Evolutionary conservation across 2,797 vertebrate genomes (phyloP), one percentile per base, ranked within the genome.

Genomic region (Acipenser oxyrinchus): DNA sequence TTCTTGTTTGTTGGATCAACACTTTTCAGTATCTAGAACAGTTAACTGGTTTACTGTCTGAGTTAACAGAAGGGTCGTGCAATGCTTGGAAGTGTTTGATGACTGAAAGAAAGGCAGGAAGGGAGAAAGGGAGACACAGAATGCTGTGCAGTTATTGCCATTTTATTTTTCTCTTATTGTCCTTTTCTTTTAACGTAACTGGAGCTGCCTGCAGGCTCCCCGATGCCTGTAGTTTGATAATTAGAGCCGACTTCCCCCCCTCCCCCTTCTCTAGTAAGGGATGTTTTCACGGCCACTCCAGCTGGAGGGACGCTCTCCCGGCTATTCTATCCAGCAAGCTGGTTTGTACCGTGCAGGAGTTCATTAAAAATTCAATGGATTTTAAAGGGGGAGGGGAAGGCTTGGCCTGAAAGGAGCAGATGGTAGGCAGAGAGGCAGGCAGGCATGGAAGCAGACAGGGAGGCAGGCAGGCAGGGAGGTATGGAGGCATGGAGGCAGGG

Each of bases 311-410:
- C 72, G 66, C 12, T 63, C 65, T 74, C 51, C 8, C 65, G 76
- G 70, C 78, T 72, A 80, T 78, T 81, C 75, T 78, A 74, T 77
- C 78, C 81, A 70, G 73, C 82, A 87, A 87, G 81, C 84, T 86
- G 85, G 81, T 81, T 74, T 74, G 73, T 78, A 78, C 74, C 59
- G 63, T 66, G 74, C 74, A 71, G 74, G 69, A 69, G 58, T 74
- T 86, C 74, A 82, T 87, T 86, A 83, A 83, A 82, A 81, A 85
- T 82, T 71, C 81, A 78, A 71, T 59, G 67, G 64, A 67, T 63
- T 70, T 67, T 72, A 65, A 65, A 70, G 70, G 55, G 49, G 11
- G 55, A 66, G 37, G 9, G 10, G 7, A 66, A 67, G 68, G 8
- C 48, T 51, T 65, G 11, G 13, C 10, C 58, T 55, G 59, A 0